Conservation (phyloP, 2,797 vertebrate genomes). For the Mareca penelope region DNA sequence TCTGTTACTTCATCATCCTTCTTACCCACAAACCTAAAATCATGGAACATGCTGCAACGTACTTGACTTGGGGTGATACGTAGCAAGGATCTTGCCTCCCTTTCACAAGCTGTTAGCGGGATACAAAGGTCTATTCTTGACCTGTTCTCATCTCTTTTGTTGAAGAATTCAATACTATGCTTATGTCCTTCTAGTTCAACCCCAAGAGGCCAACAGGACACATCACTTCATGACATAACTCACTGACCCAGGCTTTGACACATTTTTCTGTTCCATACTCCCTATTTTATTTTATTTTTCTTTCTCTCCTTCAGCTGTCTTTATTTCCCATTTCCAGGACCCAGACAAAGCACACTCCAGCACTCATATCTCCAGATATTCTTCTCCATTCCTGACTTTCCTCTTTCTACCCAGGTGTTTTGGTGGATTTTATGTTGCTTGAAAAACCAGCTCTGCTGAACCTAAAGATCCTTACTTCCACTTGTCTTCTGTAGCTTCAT, state of each 20-base stretch:
- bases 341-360: not conserved
- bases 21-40: not conserved
- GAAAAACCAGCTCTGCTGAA: not conserved
- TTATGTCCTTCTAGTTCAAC: not conserved
- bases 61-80: not conserved
- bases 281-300: not conserved
- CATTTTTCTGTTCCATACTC: not conserved
- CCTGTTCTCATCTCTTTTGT: not conserved
- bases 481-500: not conserved
- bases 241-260: not conserved
- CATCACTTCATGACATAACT: not conserved
- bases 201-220: not conserved
- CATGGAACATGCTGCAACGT: rapidly evolving
- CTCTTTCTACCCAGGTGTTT: not conserved
- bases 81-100: not conserved
- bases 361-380: not conserved
- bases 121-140: not conserved
- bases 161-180: not conserved
- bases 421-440: not conserved
- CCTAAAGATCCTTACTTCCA: not conserved
- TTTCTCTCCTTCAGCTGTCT: not conserved
- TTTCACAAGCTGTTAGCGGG: not conserved
- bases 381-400: not conserved
- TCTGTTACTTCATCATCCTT: not conserved
- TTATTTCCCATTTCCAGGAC: not conserved